A percentile compares a stretch with the other conserved stretches of the same genome.
phyloP scores from a whole-genome alignment of 2,888 invertebrate genomes.

The Ectropis crepuscularia region DNA sequence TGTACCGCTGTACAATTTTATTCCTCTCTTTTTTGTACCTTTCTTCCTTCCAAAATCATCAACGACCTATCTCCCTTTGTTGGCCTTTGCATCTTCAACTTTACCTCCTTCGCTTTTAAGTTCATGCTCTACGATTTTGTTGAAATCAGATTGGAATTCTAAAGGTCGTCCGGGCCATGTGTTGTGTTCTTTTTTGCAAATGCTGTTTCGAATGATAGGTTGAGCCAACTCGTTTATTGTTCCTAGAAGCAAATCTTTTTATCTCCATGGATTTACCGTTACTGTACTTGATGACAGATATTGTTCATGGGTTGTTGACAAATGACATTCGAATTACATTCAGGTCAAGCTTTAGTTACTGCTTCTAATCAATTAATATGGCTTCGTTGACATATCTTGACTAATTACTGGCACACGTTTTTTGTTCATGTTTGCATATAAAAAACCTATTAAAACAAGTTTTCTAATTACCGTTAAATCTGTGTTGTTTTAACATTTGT shows the following conservation, averaged over 20 bases:
- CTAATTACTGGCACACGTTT: constrained; percentile 2
- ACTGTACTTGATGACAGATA: constrained; percentile 29
- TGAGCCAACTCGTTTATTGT: constrained; percentile 54
- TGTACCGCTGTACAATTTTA: constrained; percentile 76
- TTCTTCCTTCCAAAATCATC: constrained; percentile 62
- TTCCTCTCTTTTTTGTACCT: constrained; percentile 75
- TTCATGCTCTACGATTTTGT: constrained; percentile 40
- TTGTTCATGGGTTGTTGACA: constrained; percentile 12
- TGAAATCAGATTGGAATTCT: constrained; percentile 61
- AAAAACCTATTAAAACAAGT: background rate
- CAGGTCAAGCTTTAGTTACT: constrained; percentile 19
- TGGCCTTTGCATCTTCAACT: constrained; percentile 43
- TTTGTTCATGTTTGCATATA: constrained; percentile 1
- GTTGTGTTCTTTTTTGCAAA: constrained; percentile 77
- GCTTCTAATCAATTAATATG: constrained; percentile 15
- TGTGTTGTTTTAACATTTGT: background rate
- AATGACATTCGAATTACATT: constrained; percentile 8
- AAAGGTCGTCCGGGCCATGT: constrained; percentile 76
- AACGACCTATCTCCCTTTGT: constrained; percentile 52
- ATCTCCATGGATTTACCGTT: constrained; percentile 45
- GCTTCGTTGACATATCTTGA: constrained; percentile 2
- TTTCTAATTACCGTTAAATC: background rate
- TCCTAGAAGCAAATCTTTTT: constrained; percentile 48
- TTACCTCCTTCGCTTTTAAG: constrained; percentile 39
- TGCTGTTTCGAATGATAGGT: constrained; percentile 69